Base-by-base conservation (phyloP, 2,888 invertebrate genomes). In the Nephrotoma guestfalica region DNA sequence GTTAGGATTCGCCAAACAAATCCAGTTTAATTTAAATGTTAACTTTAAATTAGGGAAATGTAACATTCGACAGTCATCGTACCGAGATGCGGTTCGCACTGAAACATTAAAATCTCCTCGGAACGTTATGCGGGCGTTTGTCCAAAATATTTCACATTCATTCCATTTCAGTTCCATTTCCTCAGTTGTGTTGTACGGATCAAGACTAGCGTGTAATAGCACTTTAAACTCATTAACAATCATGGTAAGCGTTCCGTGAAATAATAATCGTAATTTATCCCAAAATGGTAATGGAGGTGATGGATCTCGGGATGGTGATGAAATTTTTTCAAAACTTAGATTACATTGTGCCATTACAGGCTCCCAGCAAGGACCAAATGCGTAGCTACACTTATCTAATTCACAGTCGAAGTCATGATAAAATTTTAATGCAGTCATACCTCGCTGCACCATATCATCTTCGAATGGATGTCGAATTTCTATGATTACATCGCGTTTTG, bases 361-460 rank as follows among this genome's bases (percentile, higher is more conserved):
- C 90, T 99, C 99, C 99, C 99, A 99, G 91, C 99, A 99, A 0
- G 99, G 98, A 0, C 99, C 99, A 90, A 99, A 99, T 0, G 99
- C 98, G 90, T 98, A 97, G 90, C 96, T 96, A 90, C 95, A 97
- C 88, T 96, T 95, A 86, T 96, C 95, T 89, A 98, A 94, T 91
- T 98, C 98, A 92, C 97, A 97, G 91, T 97, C 98, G 87, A 99
- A 94, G 91, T 99, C 99, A 92, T 99, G 98, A 92, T 98, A 99
- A 93, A 97, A 99, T 92, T 99, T 99, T 83, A 99, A 93, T 0
- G 98, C 95, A 86, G 97, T 96, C 96, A 99, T 97, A 88, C 96
- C 96, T 87, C 99, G 93, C 90, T 98, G 96, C 11, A 99, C 94
- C n/a, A 94, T 93, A 88, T 94, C 94, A 15, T 94, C 93, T 30